Evolutionary conservation across 2,888 invertebrate genomes (phyloP), one percentile per base, ranked within the genome.

Genomic region (Quadriops clusia): DNA sequence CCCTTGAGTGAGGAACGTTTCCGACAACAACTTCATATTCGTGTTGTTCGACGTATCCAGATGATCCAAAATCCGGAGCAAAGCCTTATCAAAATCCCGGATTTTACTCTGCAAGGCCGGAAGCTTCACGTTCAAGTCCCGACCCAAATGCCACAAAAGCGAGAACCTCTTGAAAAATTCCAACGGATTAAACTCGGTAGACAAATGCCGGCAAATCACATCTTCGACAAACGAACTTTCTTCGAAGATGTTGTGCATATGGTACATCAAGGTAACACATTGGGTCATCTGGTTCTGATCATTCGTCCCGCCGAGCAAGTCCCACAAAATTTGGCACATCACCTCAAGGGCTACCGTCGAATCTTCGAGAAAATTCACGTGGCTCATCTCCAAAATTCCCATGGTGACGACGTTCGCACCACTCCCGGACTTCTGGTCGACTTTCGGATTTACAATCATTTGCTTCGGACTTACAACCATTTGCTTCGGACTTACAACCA

Each of bases 101-200:
- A 61, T 54, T 26, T 56, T 60, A 23, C 60, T 58, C 29, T 64
- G 54, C 25, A 51, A 48, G 2, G 55, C 47, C 6, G 58, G 56
- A 23, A 64, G 50, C 40, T 68, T 62, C 3, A 66, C 62, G 46
- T 69, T 70, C 14, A 77, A 64, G 44, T 82, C 80, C 29, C 84
- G 58, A 1, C 83, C 81, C 16, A 84, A 61, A 56, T 85, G 81
- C 83, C 84, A 85, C 7, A 86, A 60, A 5, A 74, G 61, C 6
- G 72, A 65, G 49, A 79, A 79, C 44, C 74, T 67, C 46, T 72
- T 70, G 42, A 76, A 70, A 15, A 72, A 68, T 38, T 70, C 69
- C n/a, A 74, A 62, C 34, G 59, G 61, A 13, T 62, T 49, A 33
- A 56, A 58, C 11, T 64, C 64, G 11, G 54, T 52, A 2, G 64